Evolutionary conservation across 2,113 vertebrate genomes (phyloP).

Genomic region (Lophura nycthemera): DNA sequence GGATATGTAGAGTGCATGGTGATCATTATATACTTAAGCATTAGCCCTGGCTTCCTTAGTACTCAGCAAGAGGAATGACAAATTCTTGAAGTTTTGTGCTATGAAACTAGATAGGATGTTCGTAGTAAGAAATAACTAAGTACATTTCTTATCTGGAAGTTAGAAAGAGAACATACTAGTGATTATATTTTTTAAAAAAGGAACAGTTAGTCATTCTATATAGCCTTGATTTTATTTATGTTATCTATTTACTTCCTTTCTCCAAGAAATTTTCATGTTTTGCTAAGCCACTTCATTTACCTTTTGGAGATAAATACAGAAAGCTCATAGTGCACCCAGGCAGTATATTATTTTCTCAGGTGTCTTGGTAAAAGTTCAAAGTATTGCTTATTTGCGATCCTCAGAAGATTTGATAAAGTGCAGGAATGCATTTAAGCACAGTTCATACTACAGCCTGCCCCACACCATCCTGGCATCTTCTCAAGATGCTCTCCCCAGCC

Average conservation of each 20-base stretch:
- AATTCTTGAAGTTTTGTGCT: not conserved
- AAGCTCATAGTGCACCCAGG: not conserved
- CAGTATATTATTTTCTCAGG: not conserved
- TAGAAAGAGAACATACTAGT: not conserved
- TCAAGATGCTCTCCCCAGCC: too few species aligned
- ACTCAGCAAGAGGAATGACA: not conserved
- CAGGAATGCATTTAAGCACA: too few species aligned
- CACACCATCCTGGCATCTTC: too few species aligned
- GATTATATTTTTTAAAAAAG: not conserved
- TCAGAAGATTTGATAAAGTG: not conserved
- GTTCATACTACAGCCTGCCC: too few species aligned
- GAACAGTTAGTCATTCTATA: not conserved
- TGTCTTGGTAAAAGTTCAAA: not conserved
- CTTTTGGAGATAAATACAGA: not conserved
- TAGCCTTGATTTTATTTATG: not conserved
- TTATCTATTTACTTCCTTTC: not conserved
- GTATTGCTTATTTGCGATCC: not conserved
- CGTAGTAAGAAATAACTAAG: not conserved
- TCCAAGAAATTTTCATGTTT: not conserved
- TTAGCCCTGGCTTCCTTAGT: not conserved
- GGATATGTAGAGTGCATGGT: not conserved
- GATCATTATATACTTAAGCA: not conserved
- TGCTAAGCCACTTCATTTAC: not conserved
- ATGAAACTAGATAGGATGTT: not conserved
- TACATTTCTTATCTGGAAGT: not conserved